These are phyloP conservation scores for Taenioides sp. DNA, from an alignment of 2,797 vertebrate species.

Conservation along the genomic window DNA sequence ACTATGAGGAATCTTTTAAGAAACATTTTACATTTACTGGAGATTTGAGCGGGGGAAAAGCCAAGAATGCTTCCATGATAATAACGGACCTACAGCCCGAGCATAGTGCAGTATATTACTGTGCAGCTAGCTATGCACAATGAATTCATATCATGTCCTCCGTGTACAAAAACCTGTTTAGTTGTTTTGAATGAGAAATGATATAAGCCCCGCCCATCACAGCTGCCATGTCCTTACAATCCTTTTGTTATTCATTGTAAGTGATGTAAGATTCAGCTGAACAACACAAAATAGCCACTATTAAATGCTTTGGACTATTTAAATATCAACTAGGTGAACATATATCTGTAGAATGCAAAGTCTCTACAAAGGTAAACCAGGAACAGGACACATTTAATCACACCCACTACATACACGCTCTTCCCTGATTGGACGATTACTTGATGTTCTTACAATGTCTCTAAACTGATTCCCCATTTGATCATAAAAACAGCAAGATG, in stretches of 20 bases:
- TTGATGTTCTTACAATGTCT: not conserved
- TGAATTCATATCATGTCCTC: not conserved
- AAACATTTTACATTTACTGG: constrained; percentile 28
- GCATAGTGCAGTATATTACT: constrained; percentile 3
- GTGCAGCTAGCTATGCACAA: constrained; percentile 6
- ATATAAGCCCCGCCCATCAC: not conserved
- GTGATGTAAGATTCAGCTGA: not conserved
- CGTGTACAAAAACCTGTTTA: constrained; percentile 5
- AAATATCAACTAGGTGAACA: not conserved
- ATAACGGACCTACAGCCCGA: constrained; percentile 24
- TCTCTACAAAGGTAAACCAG: too few relatives aligned
- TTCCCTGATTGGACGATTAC: not conserved
- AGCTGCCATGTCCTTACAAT: not conserved
- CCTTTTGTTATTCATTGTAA: not conserved
- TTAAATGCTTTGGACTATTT: not conserved
- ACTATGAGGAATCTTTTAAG: not conserved
- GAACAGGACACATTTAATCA: not conserved
- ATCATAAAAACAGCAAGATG: constrained; percentile 16
- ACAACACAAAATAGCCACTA: not conserved
- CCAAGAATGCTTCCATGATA: constrained; percentile 41
- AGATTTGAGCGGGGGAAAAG: constrained; percentile 21
- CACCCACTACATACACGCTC: not conserved
- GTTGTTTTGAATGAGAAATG: constrained; percentile 3
- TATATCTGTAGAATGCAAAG: too few relatives aligned
- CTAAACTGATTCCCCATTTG: not conserved